A percentile compares a stretch with the other conserved stretches of the same genome.
Conservation (phyloP, 2,113 vertebrate species). For the Meriones unguiculatus region DNA sequence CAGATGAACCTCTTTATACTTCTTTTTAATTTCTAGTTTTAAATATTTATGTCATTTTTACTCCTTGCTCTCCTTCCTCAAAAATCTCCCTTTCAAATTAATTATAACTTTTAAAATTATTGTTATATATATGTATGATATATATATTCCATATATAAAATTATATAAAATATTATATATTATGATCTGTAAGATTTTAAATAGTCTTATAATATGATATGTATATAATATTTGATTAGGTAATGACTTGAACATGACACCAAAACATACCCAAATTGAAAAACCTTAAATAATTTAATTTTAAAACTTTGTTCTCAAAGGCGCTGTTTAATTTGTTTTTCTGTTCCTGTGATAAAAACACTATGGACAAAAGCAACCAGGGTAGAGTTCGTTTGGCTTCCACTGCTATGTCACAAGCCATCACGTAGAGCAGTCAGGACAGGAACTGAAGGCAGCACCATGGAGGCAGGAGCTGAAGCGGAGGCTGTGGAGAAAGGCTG, state of each 20-base stretch:
- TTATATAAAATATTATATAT: no score
- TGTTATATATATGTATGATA: neutral
- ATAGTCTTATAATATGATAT: neutral
- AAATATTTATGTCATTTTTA: neutral
- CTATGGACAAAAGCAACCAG: no score
- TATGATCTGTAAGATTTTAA: no score
- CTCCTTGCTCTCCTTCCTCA: neutral
- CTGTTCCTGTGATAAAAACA: neutral
- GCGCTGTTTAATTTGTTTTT: neutral
- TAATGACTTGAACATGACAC: neutral
- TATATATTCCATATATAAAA: no score
- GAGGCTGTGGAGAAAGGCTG: no score
- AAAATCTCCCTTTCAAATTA: neutral
- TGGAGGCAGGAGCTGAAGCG: neutral
- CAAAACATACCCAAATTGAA: neutral
- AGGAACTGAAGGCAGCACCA: neutral
- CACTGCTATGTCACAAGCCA: neutral
- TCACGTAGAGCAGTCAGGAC: neutral
- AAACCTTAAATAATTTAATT: neutral
- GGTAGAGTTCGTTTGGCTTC: neutral
- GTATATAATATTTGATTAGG: neutral
- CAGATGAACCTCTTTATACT: neutral
- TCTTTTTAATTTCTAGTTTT: neutral
- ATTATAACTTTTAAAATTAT: neutral
- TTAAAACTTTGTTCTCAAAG: neutral